Evolutionary conservation across 2,797 vertebrate genomes (phyloP).

Genomic region (Danio aesculapii): DNA sequence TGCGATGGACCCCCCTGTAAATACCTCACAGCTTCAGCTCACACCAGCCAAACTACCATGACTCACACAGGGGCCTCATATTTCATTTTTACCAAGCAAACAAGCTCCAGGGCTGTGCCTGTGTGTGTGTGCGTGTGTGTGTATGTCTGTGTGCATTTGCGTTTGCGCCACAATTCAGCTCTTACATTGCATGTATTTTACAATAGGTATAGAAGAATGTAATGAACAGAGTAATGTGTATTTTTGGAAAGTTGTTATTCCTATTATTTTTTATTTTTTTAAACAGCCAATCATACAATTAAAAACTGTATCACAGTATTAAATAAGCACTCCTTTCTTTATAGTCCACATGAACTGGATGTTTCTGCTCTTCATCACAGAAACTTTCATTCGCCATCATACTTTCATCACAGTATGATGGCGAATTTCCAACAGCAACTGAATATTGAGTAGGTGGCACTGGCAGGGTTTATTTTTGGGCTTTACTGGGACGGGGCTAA

Average conservation of each 20-base stretch:
- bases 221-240: neutral
- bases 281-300: neutral
- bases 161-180: slow-evolving; percentile 3
- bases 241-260: neutral
- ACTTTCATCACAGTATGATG: too few species aligned
- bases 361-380: too few species aligned
- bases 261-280: neutral
- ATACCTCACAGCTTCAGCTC: slow-evolving; percentile 54
- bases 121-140: neutral
- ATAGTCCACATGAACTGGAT: too few species aligned
- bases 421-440: too few species aligned
- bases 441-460: too few species aligned
- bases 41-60: slow-evolving; percentile 24
- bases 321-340: too few species aligned
- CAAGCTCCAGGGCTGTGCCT: slow-evolving; percentile 12
- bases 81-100: slow-evolving; percentile 53
- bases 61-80: slow-evolving; percentile 35
- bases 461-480: too few species aligned
- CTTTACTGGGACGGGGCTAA: too few species aligned
- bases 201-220: neutral
- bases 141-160: neutral
- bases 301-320: neutral
- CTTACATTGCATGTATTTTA: slow-evolving; percentile 5
- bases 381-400: too few species aligned
- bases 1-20: slow-evolving; percentile 69